Evolutionary conservation across 2,113 vertebrate genomes (phyloP).

Genomic region (Aptenodytes forsteri): DNA sequence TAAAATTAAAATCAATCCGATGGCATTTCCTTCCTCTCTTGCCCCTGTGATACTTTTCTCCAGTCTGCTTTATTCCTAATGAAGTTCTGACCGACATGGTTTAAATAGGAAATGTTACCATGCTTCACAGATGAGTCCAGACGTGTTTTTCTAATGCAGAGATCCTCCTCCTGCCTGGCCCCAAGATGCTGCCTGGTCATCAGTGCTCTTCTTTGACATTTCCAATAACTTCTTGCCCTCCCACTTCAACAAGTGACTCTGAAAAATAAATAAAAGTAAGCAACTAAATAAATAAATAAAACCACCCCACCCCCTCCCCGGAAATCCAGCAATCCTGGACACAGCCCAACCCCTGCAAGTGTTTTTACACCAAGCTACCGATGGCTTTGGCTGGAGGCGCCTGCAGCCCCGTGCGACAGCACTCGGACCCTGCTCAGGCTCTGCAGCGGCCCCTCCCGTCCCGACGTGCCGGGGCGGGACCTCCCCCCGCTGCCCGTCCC

Average conservation of each 20-base stretch:
- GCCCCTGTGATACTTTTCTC: not conserved
- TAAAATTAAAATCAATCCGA: not conserved
- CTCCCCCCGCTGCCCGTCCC: not conserved
- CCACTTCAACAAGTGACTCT: not conserved
- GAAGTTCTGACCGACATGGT: fast-evolving
- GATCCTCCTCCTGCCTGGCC: not conserved
- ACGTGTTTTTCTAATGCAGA: fast-evolving
- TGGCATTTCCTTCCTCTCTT: not conserved
- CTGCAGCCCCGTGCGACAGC: fast-evolving
- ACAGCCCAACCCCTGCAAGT: not conserved
- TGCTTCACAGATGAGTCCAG: not conserved
- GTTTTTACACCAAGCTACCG: fast-evolving
- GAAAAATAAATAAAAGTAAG: not conserved
- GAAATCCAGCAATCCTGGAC: fast-evolving
- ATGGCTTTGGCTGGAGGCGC: fast-evolving
- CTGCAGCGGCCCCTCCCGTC: not conserved
- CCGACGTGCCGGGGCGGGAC: not conserved
- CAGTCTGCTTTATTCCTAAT: not conserved
- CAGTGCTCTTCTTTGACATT: fast-evolving
- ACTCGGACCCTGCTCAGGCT: fast-evolving
- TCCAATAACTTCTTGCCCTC: too few species aligned
- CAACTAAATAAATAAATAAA: not conserved
- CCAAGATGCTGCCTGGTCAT: fast-evolving
- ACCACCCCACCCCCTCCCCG: fast-evolving
- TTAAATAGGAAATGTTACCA: fast-evolving